Conservation (phyloP, 2,113 vertebrate genomes). For the Excalfactoria chinensis region DNA sequence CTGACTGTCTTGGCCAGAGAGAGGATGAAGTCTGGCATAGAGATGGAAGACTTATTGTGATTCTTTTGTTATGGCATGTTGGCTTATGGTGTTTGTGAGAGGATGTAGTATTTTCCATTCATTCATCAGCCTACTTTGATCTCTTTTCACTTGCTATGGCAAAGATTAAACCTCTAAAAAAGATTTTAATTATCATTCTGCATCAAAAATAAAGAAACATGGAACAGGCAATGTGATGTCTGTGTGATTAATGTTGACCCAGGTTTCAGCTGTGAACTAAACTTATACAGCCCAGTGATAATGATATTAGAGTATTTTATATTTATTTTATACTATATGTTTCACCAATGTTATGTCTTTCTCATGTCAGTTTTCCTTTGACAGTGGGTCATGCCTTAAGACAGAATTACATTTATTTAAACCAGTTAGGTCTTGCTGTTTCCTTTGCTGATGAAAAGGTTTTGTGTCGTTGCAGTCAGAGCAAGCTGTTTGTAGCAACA, state of each 20-base stretch:
- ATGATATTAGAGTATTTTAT: background rate
- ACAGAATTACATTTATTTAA: background rate
- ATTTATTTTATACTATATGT: background rate
- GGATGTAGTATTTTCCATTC: background rate
- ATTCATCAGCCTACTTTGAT: conserved; percentile 9
- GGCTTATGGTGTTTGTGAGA: background rate
- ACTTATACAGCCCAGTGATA: background rate
- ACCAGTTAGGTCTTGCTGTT: background rate
- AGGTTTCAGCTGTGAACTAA: background rate
- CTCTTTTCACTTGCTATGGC: background rate
- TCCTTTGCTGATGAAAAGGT: background rate
- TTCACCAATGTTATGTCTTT: background rate
- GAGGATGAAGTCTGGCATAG: background rate
- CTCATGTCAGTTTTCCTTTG: background rate
- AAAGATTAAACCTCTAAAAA: background rate
- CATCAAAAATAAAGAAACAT: background rate
- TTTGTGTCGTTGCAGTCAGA: background rate
- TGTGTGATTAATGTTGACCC: background rate
- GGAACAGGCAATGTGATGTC: background rate
- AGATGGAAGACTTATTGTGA: background rate
- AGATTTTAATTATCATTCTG: background rate
- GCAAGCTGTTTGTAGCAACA: background rate
- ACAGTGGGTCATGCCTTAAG: background rate
- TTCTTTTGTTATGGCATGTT: background rate
- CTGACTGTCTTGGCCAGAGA: conserved; percentile 18